These are phyloP conservation scores for Apeltes quadracus DNA, from an alignment of 2,113 vertebrate species.

Conservation along the genomic window DNA sequence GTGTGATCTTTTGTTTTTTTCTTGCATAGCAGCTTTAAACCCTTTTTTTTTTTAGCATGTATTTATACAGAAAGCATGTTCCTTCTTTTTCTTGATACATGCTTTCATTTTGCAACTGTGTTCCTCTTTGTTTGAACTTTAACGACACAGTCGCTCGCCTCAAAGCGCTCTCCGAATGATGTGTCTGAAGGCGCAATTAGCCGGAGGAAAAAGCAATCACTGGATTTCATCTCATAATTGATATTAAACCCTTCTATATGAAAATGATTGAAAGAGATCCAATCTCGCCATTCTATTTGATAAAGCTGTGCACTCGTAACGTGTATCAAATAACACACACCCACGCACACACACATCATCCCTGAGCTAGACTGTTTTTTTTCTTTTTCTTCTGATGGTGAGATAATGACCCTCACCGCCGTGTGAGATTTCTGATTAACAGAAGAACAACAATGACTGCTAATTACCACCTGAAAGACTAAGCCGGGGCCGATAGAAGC, in stretches of 20 bases:
- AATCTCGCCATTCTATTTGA: slow-evolving; percentile 53
- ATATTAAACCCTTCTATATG: slow-evolving; percentile 63
- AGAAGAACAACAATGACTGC: slow-evolving; percentile 74
- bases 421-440: slow-evolving; percentile 77
- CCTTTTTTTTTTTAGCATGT: neutral
- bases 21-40: neutral
- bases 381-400: slow-evolving; percentile 51
- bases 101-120: neutral
- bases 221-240: slow-evolving; percentile 61
- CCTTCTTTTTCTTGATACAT: neutral
- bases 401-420: slow-evolving; percentile 75
- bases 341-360: slow-evolving; percentile 23
- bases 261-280: slow-evolving; percentile 66
- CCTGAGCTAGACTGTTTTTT: slow-evolving; percentile 41
- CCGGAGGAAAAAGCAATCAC: slow-evolving; percentile 55
- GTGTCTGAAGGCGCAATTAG: slow-evolving; percentile 56
- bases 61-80: neutral
- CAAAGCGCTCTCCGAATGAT: slow-evolving; percentile 24
- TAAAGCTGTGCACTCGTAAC: slow-evolving; percentile 46
- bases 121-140: slow-evolving; percentile 28
- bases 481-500: slow-evolving; percentile 65
- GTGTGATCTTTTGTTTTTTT: neutral
- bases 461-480: slow-evolving; percentile 80
- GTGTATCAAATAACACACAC: slow-evolving; percentile 39
- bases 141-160: slow-evolving; percentile 2